Evolutionary conservation across 2,797 vertebrate genomes (phyloP), one percentile per base, ranked within the genome.

Genomic region (Scarus forsteni): DNA sequence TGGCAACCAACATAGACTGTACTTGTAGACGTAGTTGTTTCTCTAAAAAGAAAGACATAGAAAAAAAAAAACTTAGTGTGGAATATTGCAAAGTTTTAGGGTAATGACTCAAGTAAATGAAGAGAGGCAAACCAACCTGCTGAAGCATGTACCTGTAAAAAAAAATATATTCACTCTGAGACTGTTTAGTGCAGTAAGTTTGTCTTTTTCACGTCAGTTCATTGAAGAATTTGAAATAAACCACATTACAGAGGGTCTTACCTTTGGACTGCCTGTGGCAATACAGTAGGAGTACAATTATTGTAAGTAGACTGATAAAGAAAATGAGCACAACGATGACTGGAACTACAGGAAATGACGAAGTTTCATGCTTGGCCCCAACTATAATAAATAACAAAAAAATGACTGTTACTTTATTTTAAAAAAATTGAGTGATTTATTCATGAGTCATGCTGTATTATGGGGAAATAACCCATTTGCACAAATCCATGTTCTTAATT

Each of bases 281-380:
- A 14, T n/a, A n/a, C n/a, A 74, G 10, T 5, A 81, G 48, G 14
- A 77, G 18, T 49, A 75, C 57, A 1, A 73, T 10, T 8, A 77
- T 0, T 10, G 63, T 3, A 11, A 75, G 38, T 10, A 39, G 13
- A 1, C 54, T 0, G 27, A 62, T 0, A 36, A 43, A 56, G 60
- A 19, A 45, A 58, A 73, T 27, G 44, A 56, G 57, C 4, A 35
- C 62, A 48, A 70, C 13, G 7, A 42, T 34, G 43, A 18, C 15
- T 0, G 1, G 0, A 51, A 27, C 7, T 19, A 70, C 5, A 44
- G 9, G 11, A 44, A 6, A 27, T 18, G 45, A 12, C 46, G 53
- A 51, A 7, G 1, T 7, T 5, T 1, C 35, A 52, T 51, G 12
- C 7, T 15, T 9, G 18, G 48, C 15, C 14, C 7, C 46, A 58